Base-by-base conservation (phyloP, 2,113 vertebrate species). In the Regulus satrapa region DNA sequence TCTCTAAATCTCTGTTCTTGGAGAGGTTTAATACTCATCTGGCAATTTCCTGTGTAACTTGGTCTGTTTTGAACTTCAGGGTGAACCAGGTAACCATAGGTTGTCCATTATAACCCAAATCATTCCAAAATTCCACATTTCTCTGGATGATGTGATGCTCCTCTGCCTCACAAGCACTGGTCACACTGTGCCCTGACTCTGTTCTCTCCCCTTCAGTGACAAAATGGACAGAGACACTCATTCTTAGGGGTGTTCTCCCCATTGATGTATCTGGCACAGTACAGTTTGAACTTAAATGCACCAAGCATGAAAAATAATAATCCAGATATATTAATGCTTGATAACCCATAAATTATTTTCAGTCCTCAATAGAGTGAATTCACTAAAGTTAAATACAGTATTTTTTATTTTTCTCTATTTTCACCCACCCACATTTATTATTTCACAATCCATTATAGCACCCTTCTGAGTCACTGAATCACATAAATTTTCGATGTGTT, bases 401-500 rank as follows among this genome's bases (percentile, higher is more conserved):
- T 85, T 93, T 96, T 77, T 81, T 43, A 84, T 66, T 94, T 78
- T 59, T 85, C 2, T 3, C 28, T 93, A 3, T 83, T 94, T 94
- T 94, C 56, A 61, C 55, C 51, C 59, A 85, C 66, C n/a, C n/a
- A 76, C 29, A 38, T 69, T 63, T 80, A 81, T 95, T 94, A 92
- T 89, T 91, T 93, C 46, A 62, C 31, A 89, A 69, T 84, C 63
- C 34, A 74, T 66, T 24, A 20, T 36, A 84, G 54, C 26, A 89
- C 46, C 73, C 64, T 88, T 89, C 82, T 84, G 56, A 97, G 41
- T 62, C 75, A 51, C 51, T 85, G 67, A 89, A 95, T 81, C 3
- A 4, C 41, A 88, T 84, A 63, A 9, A 41, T 96, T 95, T 91
- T 88, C n/a, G 52, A 49, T 71, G 84, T 89, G 54, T 89, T 95